Evolutionary conservation across 2,113 vertebrate genomes (phyloP), one percentile per base, ranked within the genome.

Genomic region (Phaethon lepturus): DNA sequence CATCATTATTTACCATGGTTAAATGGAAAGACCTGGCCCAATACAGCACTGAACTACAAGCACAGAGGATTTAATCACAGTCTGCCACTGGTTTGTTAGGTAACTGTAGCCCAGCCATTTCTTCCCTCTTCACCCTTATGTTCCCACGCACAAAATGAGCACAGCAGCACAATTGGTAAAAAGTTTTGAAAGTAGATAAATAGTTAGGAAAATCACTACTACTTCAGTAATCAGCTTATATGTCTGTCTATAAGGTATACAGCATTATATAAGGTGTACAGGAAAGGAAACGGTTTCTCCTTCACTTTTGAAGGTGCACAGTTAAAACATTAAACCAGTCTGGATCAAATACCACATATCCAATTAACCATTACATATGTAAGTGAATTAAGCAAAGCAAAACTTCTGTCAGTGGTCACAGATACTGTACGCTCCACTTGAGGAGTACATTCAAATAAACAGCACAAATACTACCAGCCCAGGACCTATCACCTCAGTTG

Each of bases 401-500:
- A 83, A 76, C 44, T 68, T 79, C 23, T 2, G 2, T 40, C 38
- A 28, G 42, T 1, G 2, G 49, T 18, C 52, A 45, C 38, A 59
- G n/a, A 75, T 14, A 18, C n/a, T 9, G 25, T 26, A 67, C 19
- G 3, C 23, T 40, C 24, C 40, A 50, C 33, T 29, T 13, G 11
- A 66, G 67, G 29, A 29, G 17, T 25, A 35, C 31, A n/a, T 19
- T 59, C 53, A 59, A 63, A 53, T 17, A 23, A 33, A 45, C 18
- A 44, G 24, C 22, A 78, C 44, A 58, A 63, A 31, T 50, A 53
- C 11, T 47, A 50, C 52, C 38, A 59, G 52, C n/a, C 60, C 0
- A 0, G 64, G 69, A 90, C 2, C 0, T 7, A 59, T 7, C 58
- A 31, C 28, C n/a, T 72, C 40, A 50, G 44, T 6, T 31, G 38